phyloP scores from a whole-genome alignment of 2,888 invertebrate genomes.

The Stenolophus ochropezus region DNA sequence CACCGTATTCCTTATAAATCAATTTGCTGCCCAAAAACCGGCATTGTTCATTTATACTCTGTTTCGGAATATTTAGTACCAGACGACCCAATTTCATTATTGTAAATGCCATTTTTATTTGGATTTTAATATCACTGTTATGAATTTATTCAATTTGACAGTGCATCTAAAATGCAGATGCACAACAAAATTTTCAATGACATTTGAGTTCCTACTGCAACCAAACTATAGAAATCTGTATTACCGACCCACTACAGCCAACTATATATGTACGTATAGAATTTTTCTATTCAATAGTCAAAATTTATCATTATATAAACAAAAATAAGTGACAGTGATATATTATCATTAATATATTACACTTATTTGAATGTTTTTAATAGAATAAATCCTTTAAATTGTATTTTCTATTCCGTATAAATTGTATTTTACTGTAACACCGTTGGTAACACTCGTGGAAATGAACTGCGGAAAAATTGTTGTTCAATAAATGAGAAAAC shows the following conservation, averaged over 20 bases:
- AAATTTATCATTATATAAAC: no score
- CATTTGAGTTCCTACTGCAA: neutral
- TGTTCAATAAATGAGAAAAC: neutral
- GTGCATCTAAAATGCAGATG: neutral
- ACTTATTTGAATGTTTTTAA: no score
- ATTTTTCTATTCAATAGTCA: neutral
- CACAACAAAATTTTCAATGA: slow-evolving; percentile 16
- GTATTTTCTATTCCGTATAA: neutral
- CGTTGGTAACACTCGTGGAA: neutral
- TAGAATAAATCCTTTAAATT: no score
- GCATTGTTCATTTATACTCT: slow-evolving; percentile 28
- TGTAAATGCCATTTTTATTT: slow-evolving; percentile 26
- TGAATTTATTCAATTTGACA: neutral
- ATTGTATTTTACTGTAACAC: neutral
- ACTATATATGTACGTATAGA: neutral
- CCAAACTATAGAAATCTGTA: neutral
- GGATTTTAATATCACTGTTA: neutral
- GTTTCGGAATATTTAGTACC: slow-evolving; percentile 6
- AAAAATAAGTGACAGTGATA: no score
- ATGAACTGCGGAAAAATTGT: neutral
- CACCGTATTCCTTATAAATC: slow-evolving; percentile 86
- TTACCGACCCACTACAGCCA: slow-evolving; percentile 26
- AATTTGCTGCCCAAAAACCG: slow-evolving; percentile 72
- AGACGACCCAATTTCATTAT: slow-evolving; percentile 2
- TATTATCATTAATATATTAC: no score